Base-by-base conservation (phyloP, 2,113 vertebrate species). In the Sinocyclocheilus maitianheensis region DNA sequence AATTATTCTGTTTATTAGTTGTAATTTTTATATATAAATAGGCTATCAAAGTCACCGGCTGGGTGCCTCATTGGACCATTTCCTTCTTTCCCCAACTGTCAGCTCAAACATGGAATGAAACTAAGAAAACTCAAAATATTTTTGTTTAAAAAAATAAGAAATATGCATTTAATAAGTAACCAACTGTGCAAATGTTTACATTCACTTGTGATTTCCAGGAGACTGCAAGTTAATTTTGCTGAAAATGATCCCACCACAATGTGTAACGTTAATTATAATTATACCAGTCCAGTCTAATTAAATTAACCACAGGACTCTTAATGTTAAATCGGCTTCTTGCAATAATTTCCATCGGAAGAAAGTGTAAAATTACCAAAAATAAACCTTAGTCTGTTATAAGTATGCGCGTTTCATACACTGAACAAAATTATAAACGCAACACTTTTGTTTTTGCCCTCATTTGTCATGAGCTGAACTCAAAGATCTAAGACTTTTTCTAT, bases 81-180 rank as follows among this genome's bases (percentile, higher is more conserved):
- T 63, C 34, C 22, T 63, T 43, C 13, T 14, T 48, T 81, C 40
- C 16, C 40, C 6, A 26, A 48, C 4, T 10, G 3, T 48, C 16
- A 85, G 55, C 67, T 48, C 87, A 85, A 80, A 79, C 71, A 51
- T 16, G 87, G 43, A 89, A 87, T 80, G 43, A 88, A 85, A 85
- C 12, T 26, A 43, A 8, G 8, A 43, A 88, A 85, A 85, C 12
- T 26, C 60, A 43, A 43, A 43, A 43, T 43, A 43, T 43, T 43
- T 43, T 7, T 43, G 40, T 37, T 34, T 48, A 46, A 63, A 46
- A 85, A 84, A 48, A 37, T 37, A 46, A 63, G n/a, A 65, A 77
- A 77, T 84, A 55, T 71, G 3, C 13, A 37, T 37, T 30, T 85
- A 81, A 88, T 85, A 84, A 85, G 77, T 86, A 78, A 43, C 84